Conservation (phyloP, 2,797 vertebrate species). For the Melanotaenia trifasciata region DNA sequence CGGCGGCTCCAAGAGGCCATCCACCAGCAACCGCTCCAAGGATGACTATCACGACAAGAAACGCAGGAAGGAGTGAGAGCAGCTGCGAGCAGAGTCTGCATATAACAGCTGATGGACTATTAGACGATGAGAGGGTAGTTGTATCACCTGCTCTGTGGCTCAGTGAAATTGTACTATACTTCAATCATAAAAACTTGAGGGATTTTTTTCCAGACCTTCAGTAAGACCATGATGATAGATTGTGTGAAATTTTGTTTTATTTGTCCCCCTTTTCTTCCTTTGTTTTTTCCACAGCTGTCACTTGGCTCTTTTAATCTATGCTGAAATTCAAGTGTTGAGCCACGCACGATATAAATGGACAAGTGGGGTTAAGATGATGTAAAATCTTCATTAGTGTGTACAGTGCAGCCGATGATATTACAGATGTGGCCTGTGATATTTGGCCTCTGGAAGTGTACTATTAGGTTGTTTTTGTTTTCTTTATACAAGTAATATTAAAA, state of each 20-base stretch:
- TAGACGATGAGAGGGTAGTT: neutral
- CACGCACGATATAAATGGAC: neutral
- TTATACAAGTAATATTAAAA: neutral
- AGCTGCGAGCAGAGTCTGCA: fast-evolving
- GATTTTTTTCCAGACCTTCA: constrained; percentile 12
- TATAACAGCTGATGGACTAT: neutral
- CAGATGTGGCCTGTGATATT: constrained; percentile 9
- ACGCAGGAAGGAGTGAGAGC: constrained; percentile 93
- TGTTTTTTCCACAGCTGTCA: neutral
- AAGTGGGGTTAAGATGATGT: neutral
- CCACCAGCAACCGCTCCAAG: constrained; percentile 92
- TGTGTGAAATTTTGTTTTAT: neutral
- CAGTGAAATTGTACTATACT: constrained; percentile 16
- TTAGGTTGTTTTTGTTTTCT: neutral
- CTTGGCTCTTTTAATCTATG: constrained; percentile 2
- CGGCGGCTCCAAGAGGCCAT: constrained; percentile 94
- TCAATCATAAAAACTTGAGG: neutral
- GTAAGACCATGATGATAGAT: neutral
- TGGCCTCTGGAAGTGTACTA: constrained; percentile 14
- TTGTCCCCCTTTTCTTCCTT: neutral
- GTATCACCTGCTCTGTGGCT: neutral
- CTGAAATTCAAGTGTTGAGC: constrained; percentile 8
- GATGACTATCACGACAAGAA: constrained; percentile 99
- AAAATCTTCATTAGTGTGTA: constrained; percentile 14
- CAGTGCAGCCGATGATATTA: neutral